A percentile compares a stretch with the other conserved stretches of the same genome.
phyloP scores from a whole-genome alignment of 2,797 vertebrate genomes.

The Molossus alvarezi region DNA sequence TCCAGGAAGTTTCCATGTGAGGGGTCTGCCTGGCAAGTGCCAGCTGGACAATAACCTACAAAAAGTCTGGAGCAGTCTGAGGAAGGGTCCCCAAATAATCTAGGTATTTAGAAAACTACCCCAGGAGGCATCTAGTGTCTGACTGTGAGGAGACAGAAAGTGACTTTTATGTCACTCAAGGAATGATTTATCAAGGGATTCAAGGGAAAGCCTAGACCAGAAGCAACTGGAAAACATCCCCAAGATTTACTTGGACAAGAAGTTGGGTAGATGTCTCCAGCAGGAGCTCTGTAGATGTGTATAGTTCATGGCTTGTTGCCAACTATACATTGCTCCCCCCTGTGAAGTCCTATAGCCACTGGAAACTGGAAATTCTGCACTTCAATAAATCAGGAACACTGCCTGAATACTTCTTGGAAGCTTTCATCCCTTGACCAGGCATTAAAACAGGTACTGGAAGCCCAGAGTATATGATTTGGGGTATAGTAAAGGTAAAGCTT shows the following conservation, averaged over 20 bases:
- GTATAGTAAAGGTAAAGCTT: neutral
- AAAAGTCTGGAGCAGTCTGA: neutral
- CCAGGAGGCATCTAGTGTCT: neutral
- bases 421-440: neutral
- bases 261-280: neutral
- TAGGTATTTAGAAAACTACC: neutral
- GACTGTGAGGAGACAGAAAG: neutral
- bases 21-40: neutral
- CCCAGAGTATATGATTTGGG: neutral
- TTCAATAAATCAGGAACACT: neutral
- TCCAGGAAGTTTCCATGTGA: neutral
- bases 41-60: neutral
- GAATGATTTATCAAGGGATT: neutral
- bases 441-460: neutral
- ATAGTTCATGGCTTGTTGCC: neutral
- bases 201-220: neutral
- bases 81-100: neutral
- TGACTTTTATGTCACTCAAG: neutral
- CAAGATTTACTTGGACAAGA: neutral
- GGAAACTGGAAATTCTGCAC: neutral
- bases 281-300: neutral
- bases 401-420: conserved; percentile 15
- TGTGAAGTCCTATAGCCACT: neutral
- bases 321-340: neutral
- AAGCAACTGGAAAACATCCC: neutral